phyloP scores from a whole-genome alignment of 2,113 vertebrate species.

The Cariama cristata region DNA sequence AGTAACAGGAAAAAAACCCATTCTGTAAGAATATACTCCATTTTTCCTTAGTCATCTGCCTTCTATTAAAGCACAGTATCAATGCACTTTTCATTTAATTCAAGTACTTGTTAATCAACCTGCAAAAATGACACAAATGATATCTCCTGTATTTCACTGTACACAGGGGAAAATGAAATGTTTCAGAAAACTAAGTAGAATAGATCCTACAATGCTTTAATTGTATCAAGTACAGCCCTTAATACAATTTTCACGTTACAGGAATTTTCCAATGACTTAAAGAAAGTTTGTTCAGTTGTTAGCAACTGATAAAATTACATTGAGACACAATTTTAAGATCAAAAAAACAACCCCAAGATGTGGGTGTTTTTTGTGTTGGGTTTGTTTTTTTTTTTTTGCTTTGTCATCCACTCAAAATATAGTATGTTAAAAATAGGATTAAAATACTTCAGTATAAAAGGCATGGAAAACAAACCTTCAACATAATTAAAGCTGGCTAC shows the following conservation, averaged over 20 bases:
- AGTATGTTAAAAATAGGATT: background rate
- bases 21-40: background rate
- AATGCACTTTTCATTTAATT: background rate
- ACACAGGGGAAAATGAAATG: background rate
- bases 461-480: background rate
- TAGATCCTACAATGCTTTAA: background rate
- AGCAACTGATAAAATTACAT: background rate
- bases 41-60: background rate
- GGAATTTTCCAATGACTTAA: background rate
- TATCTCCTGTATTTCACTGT: background rate
- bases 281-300: background rate
- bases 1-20: background rate
- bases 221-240: background rate
- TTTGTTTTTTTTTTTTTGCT: background rate
- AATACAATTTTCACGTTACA: background rate
- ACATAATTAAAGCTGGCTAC: background rate
- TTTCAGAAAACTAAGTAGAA: background rate
- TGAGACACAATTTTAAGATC: background rate
- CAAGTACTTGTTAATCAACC: background rate
- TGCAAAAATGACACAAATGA: background rate
- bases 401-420: background rate
- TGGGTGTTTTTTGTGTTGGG: too few relatives aligned
- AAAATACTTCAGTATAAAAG: background rate
- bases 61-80: background rate
- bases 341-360: background rate